phyloP scores from a whole-genome alignment of 2,797 vertebrate genomes.

The Hozukius guyotensis region DNA sequence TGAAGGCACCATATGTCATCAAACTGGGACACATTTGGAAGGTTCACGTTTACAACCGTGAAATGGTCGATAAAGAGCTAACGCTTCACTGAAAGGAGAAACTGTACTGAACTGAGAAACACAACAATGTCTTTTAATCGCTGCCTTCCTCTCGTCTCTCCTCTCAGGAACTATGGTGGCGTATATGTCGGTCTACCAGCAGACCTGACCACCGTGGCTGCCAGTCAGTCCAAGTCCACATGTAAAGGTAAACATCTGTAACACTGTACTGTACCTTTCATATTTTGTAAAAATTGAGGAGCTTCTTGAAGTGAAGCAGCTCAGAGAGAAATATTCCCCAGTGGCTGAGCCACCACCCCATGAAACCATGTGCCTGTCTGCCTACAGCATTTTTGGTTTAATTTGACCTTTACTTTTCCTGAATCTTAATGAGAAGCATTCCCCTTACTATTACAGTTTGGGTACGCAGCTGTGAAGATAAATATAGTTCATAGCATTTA shows the following conservation, averaged over 20 bases:
- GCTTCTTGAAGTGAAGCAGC: slow-evolving; percentile 10
- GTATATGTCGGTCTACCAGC: slow-evolving; percentile 94
- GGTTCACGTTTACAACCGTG: too few species aligned
- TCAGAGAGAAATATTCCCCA: slow-evolving; percentile 6
- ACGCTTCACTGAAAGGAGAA: neutral
- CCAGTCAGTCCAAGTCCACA: slow-evolving; percentile 87
- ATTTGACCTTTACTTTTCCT: slow-evolving; percentile 48
- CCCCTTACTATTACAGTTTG: neutral
- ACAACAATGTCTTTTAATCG: neutral
- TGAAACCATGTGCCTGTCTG: slow-evolving; percentile 8
- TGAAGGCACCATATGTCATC: too few species aligned
- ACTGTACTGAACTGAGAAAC: neutral
- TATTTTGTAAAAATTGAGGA: slow-evolving; percentile 3
- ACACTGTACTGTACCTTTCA: neutral
- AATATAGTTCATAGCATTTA: neutral
- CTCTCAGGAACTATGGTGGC: slow-evolving; percentile 92
- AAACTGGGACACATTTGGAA: too few species aligned
- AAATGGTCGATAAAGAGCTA: neutral
- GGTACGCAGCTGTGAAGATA: neutral
- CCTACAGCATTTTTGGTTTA: slow-evolving; percentile 25
- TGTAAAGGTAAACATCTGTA: slow-evolving; percentile 85
- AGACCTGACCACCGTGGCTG: slow-evolving; percentile 83
- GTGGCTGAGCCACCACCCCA: neutral
- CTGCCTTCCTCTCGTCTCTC: neutral
- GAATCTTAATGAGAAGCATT: slow-evolving; percentile 33